Evolutionary conservation across 2,888 invertebrate species (phyloP), one percentile per base, ranked within the genome.

Genomic region (Busseola fusca): DNA sequence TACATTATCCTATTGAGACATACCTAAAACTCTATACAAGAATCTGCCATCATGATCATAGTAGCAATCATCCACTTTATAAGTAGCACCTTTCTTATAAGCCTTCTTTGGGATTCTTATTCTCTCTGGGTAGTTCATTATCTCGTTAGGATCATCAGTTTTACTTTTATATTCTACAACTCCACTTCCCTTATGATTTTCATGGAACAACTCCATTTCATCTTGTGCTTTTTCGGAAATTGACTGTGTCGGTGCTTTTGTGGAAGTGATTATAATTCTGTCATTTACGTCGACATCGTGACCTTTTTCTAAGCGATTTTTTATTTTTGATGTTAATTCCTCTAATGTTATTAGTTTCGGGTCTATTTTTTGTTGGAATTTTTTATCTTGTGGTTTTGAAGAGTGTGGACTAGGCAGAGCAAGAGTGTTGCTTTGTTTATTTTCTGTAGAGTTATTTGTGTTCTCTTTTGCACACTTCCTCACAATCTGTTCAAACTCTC

Each of bases 21-120:
- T 96, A 74, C 97, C 97, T 79, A 98, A 97, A 60, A 98, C 97
- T 87, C 98, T 96, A 89, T 98, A 98, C 70, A 98, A 94, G 94
- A 98, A 98, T 89, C 95, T 96, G 0, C 98, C 98, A 94, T 98
- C 97, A 89, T 97, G 96, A 88, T 98, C 97, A 91, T 98, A 98
- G 90, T 97, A 98, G 85, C 97, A 97, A 91, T 98, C 98, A 79
- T 97, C 96, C 0, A 98, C 95, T 92, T 97, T 97, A 87, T 98
- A 98, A 14, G 97, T 97, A 58, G 96, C 96, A 40, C 97, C 97
- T 86, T 90, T 92, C 82, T 96, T 96, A 82, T 96, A 96, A 50
- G 96, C 94, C 66, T 96, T 96, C 83, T 96, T 96, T 6, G 98
- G 98, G 78, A 98, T 98, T 81, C 95, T 95, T 76, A 98, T 98